Evolutionary conservation across 2,797 vertebrate species (phyloP).

Genomic region (Rhinophrynus dorsalis): DNA sequence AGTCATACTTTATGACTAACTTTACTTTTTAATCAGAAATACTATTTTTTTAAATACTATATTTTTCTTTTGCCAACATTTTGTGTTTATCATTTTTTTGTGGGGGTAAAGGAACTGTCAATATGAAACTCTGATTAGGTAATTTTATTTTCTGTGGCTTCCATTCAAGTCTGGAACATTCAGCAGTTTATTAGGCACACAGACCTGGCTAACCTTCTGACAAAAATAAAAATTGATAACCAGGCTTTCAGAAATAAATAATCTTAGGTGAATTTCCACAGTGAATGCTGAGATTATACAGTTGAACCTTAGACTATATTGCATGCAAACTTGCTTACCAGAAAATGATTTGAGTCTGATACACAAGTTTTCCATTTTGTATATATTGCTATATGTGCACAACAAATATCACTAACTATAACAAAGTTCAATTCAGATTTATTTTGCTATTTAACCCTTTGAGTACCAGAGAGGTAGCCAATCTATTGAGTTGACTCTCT

Average conservation of each 20-base stretch:
- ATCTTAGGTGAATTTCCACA: conserved; percentile 6
- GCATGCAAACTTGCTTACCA: no score
- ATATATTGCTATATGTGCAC: no score
- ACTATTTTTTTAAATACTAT: conserved; percentile 12
- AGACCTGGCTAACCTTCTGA: conserved; percentile 37
- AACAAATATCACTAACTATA: no score
- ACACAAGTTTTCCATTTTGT: no score
- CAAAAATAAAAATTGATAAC: conserved; percentile 15
- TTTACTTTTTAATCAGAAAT: not conserved
- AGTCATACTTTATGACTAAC: conserved; percentile 8
- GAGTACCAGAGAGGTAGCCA: no score
- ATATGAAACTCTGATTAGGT: conserved; percentile 23
- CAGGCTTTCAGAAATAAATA: conserved; percentile 1
- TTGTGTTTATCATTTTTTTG: conserved; percentile 14
- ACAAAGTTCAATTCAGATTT: no score
- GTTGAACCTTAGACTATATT: not conserved
- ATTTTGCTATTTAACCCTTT: no score
- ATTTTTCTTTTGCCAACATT: conserved; percentile 23
- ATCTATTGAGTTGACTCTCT: no score
- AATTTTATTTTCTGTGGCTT: conserved; percentile 43
- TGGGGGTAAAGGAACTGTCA: conserved; percentile 19
- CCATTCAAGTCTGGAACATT: conserved; percentile 30
- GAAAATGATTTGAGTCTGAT: no score
- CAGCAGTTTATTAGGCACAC: conserved; percentile 31
- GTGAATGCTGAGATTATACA: not conserved